A percentile compares a stretch with the other conserved stretches of the same genome.
These are phyloP conservation scores for Monochamus alternatus DNA, from an alignment of 2,888 invertebrate species.

Conservation along the genomic window DNA sequence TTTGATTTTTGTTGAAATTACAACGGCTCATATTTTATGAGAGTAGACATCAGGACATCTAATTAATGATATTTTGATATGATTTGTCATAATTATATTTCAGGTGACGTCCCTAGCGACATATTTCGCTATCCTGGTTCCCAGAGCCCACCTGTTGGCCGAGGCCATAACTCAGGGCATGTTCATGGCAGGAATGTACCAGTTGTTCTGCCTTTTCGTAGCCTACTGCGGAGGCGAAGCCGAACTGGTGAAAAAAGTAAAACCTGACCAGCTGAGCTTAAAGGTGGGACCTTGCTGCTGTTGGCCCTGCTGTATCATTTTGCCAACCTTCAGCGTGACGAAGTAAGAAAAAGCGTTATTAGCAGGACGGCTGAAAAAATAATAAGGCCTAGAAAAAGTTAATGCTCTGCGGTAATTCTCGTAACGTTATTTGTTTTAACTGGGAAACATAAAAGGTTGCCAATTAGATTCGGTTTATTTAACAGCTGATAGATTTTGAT, in stretches of 20 bases:
- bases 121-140: conserved; percentile 75
- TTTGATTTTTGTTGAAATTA: no score
- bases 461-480: conserved; percentile 9
- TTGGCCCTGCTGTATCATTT: conserved; percentile 78
- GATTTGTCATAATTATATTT: conserved; percentile 50
- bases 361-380: background rate
- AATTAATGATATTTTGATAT: no score
- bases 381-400: background rate
- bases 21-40: no score
- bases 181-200: conserved; percentile 81
- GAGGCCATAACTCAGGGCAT: conserved; percentile 81
- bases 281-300: conserved; percentile 82
- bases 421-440: conserved; percentile 10
- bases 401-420: conserved; percentile 1
- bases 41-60: no score
- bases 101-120: conserved; percentile 77
- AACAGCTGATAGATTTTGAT: conserved; percentile 1
- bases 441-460: conserved; percentile 14
- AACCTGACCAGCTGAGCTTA: conserved; percentile 75
- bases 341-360: conserved; percentile 68
- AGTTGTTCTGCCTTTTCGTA: conserved; percentile 79
- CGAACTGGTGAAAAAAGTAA: conserved; percentile 74
- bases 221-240: conserved; percentile 78
- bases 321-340: conserved; percentile 75
- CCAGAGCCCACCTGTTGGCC: conserved; percentile 78